Base-by-base conservation (phyloP, 1,140 invertebrate genomes). In the Drosophila lini region DNA sequence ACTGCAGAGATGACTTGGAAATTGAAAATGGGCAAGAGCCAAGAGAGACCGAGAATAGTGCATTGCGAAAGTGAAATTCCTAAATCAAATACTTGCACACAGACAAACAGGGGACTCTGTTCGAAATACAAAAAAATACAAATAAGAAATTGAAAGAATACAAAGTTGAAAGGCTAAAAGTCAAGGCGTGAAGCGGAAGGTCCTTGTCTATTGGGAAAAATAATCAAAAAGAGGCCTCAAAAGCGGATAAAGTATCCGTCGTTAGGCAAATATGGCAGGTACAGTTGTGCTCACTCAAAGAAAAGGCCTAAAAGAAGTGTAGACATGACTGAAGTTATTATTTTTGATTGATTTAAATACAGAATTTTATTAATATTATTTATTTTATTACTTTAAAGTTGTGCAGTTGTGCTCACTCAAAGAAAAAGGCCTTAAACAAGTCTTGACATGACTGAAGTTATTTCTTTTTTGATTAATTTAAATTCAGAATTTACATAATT, bases 41-140 rank as follows among this genome's bases (percentile, higher is more conserved):
- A 16, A 11, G 56, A 71, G 22, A 34, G 16, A 19, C 9, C 13
- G 13, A 81, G 81, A 56, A 53, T 63, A 55, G 77, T 63, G 69
- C 74, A 83, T 68, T 83, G 81, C 77, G 48, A 84, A 59, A 71
- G 74, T 84, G 67, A 81, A 86, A 86, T 86, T 86, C 84, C 84
- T 74, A 86, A 82, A 88, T 86, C 83, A 86, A 88, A 86, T 88
- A 86, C 83, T 85, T 80, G 74, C 58, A 76, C 65, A 58, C 70
- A 42, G 34, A 38, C 48, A 40, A 52, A 22, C 34, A 65, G 61
- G 36, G 59, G 28, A 4, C n/a, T 25, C n/a, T 42, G 16, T 16
- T 11, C n/a, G 16, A 34, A 50, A 16, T 9, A 13, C 15, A 13
- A 32, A 44, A 45, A 42, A 41, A 50, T 28, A 28, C 25, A 22